Conservation (phyloP, 2,113 vertebrate genomes). For the Crotophaga sulcirostris region DNA sequence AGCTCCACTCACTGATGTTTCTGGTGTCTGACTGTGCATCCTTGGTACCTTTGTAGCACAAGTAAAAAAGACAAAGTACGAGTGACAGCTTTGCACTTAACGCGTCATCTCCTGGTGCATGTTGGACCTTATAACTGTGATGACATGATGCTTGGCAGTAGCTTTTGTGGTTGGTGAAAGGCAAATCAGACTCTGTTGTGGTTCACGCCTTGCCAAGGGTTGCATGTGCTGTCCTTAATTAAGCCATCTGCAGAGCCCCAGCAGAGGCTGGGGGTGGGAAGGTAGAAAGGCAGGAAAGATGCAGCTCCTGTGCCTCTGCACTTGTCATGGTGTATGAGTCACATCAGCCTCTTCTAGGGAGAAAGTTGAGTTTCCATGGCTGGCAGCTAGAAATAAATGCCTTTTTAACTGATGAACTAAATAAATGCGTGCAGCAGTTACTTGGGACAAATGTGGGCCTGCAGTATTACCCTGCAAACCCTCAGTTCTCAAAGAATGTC, state of each 20-base stretch:
- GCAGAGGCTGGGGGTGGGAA: background rate
- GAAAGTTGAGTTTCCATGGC: background rate
- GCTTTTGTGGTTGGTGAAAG: background rate
- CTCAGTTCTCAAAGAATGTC: rapidly evolving
- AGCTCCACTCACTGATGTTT: background rate
- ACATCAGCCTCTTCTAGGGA: background rate
- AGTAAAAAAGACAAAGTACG: rapidly evolving
- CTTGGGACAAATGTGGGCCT: background rate
- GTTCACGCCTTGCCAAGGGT: background rate
- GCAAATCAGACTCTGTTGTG: background rate
- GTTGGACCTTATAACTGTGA: rapidly evolving
- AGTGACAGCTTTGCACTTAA: background rate
- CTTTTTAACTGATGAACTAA: background rate
- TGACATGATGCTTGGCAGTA: background rate
- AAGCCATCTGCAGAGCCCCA: background rate
- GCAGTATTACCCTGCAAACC: background rate
- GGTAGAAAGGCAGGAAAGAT: background rate
- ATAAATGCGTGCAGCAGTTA: background rate
- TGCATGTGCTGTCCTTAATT: background rate
- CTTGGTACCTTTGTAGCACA: background rate
- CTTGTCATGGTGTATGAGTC: background rate
- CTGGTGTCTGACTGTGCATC: rapidly evolving
- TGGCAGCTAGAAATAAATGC: background rate
- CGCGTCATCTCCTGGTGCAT: rapidly evolving
- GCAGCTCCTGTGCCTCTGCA: background rate